Evolutionary conservation across 2,113 vertebrate genomes (phyloP).

Genomic region (Saguinus imperator): DNA sequence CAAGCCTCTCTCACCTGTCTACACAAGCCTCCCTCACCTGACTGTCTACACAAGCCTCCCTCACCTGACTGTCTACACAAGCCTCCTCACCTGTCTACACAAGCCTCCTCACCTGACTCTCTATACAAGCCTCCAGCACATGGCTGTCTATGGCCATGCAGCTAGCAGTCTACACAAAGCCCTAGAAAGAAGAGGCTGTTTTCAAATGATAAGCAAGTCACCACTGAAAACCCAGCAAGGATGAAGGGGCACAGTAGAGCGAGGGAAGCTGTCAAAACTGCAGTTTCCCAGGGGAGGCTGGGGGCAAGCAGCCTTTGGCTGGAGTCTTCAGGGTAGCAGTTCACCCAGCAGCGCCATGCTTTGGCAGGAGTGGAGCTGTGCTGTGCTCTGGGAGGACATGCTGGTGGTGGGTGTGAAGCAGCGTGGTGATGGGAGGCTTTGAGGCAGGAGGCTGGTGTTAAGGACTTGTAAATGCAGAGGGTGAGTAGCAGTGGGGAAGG

Average conservation of each 20-base stretch:
- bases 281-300: fast-evolving
- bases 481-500: neutral
- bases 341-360: neutral
- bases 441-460: neutral
- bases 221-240: neutral
- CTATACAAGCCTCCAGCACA: too few species aligned
- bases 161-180: too few species aligned
- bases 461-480: neutral
- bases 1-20: too few species aligned
- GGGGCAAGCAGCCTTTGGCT: neutral
- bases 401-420: neutral
- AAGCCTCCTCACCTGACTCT: too few species aligned
- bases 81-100: too few species aligned
- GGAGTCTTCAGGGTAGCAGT: neutral
- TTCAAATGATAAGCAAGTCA: neutral
- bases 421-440: neutral
- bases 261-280: neutral
- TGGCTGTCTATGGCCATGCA: too few species aligned
- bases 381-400: neutral
- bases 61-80: too few species aligned
- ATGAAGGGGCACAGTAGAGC: neutral
- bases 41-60: too few species aligned
- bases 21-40: too few species aligned
- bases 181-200: neutral
- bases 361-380: fast-evolving